Evolutionary conservation across 1,140 invertebrate species (phyloP).

Genomic region (Acyrthosiphon pisum): DNA sequence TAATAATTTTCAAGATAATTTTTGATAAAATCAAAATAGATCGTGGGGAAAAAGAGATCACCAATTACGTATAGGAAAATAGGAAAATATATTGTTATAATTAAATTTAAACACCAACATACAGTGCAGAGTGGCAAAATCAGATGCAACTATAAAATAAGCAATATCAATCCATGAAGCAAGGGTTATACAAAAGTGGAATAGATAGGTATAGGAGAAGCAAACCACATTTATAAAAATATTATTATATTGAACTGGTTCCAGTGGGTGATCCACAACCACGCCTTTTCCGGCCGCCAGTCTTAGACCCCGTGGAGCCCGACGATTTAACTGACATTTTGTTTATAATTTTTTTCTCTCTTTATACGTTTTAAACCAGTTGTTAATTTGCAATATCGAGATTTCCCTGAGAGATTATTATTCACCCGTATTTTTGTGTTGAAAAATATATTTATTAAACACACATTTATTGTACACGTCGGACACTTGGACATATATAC

Average conservation of each 20-base stretch:
- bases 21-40: neutral
- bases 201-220: neutral
- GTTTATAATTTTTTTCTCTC: neutral
- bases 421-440: neutral
- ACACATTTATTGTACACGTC: neutral
- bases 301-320: conserved; percentile 54
- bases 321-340: conserved; percentile 7
- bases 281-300: conserved; percentile 52
- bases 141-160: neutral
- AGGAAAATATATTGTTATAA: neutral
- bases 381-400: conserved; percentile 5
- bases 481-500: neutral
- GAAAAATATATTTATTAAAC: neutral
- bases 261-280: conserved; percentile 56
- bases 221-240: conserved; percentile 50
- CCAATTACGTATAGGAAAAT: no score
- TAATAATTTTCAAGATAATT: neutral
- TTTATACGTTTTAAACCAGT: neutral
- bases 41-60: neutral
- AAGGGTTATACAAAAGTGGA: neutral
- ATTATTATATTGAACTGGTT: conserved; percentile 56
- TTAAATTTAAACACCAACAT: neutral
- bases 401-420: conserved; percentile 20
- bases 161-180: neutral
- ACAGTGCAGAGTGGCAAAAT: neutral